phyloP scores from a whole-genome alignment of 2,888 invertebrate species.

The Agonopterix subpropinquella region DNA sequence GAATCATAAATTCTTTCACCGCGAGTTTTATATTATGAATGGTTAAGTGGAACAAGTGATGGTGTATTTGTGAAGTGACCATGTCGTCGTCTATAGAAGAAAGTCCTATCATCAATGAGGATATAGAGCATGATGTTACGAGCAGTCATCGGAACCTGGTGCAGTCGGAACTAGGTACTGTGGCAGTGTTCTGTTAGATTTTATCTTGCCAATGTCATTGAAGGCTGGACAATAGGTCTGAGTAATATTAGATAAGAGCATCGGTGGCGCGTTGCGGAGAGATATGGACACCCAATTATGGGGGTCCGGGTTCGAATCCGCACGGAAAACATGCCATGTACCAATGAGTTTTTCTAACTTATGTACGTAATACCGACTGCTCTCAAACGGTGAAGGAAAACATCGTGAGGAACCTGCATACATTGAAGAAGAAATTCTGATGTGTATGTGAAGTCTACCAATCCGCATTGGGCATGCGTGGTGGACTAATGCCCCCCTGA shows the following conservation, averaged over 20 bases:
- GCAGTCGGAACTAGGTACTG: slow-evolving; percentile 43
- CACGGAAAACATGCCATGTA: too few species aligned
- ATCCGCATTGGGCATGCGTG: too few species aligned
- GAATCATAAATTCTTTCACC: neutral
- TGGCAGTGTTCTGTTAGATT: slow-evolving; percentile 2
- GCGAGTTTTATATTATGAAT: neutral
- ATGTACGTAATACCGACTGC: too few species aligned
- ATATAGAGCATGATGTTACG: slow-evolving; percentile 61
- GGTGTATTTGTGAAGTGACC: slow-evolving; percentile 21
- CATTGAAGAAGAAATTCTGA: too few species aligned
- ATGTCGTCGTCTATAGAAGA: slow-evolving; percentile 59
- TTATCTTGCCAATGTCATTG: neutral
- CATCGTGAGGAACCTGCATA: too few species aligned
- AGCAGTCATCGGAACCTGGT: slow-evolving; percentile 53
- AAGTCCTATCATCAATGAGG: slow-evolving; percentile 60
- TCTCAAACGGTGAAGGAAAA: too few species aligned
- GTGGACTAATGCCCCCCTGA: too few species aligned
- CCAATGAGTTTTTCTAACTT: too few species aligned
- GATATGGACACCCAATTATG: too few species aligned
- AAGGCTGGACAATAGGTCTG: neutral
- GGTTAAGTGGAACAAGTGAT: slow-evolving; percentile 11
- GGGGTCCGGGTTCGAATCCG: too few species aligned
- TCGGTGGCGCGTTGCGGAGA: too few species aligned
- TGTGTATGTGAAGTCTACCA: too few species aligned
- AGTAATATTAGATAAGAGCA: neutral